Evolutionary conservation across 1,140 invertebrate genomes (phyloP).

Genomic region (Drosophila novamexicana): DNA sequence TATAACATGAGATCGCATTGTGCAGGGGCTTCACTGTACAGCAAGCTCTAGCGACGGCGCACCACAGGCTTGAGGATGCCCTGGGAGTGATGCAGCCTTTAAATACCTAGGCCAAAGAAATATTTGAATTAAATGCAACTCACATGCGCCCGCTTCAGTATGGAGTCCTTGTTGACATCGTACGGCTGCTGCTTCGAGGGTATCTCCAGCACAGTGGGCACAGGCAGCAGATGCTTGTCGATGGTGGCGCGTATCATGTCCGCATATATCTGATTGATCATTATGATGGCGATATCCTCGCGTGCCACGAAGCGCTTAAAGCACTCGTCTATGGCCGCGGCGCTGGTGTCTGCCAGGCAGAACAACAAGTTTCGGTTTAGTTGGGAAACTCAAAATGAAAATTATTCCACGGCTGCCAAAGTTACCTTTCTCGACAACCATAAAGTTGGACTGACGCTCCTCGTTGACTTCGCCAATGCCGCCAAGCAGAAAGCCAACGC

Average conservation of each 20-base stretch:
- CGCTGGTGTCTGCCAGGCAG: constrained; percentile 92
- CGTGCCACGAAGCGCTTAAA: constrained; percentile 97
- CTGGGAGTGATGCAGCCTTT: constrained; percentile 15
- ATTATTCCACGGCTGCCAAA: constrained; percentile 59
- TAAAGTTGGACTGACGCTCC: constrained; percentile 97
- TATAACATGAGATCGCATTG: not conserved
- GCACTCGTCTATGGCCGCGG: constrained; percentile 97
- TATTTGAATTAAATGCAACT: constrained; percentile 35
- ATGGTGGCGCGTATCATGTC: constrained; percentile 98
- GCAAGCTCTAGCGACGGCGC: constrained; percentile 26
- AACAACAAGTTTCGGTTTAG: constrained; percentile 16
- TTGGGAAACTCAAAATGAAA: constrained; percentile 3
- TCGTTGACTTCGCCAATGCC: constrained; percentile 99
- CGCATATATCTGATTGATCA: constrained; percentile 99
- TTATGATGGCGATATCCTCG: constrained; percentile 99
- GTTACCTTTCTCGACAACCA: constrained; percentile 98
- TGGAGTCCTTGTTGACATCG: constrained; percentile 98
- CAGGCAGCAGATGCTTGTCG: constrained; percentile 94
- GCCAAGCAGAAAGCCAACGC: constrained; percentile 98
- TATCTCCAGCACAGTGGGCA: constrained; percentile 98
- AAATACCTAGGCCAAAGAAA: not conserved
- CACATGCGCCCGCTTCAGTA: constrained; percentile 96
- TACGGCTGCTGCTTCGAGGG: constrained; percentile 99
- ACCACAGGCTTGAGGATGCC: constrained; percentile 44
- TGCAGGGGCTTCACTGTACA: not conserved